Conservation (phyloP, 1,140 invertebrate species). For the Zaprionus davidi region DNA sequence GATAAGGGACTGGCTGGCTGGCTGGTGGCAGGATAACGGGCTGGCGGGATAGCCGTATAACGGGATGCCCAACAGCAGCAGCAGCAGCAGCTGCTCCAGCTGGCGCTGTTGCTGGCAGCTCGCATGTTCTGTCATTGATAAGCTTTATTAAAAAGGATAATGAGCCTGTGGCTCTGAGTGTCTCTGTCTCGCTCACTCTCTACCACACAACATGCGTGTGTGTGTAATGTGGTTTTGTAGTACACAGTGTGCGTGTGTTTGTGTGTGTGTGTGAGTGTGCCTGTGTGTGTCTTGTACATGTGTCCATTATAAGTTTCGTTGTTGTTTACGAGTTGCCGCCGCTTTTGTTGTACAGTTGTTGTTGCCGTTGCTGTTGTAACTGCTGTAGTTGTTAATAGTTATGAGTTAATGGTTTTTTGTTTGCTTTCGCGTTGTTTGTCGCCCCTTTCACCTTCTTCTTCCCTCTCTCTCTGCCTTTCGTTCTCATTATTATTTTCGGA, state of each 20-base stretch:
- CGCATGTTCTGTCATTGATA: constrained; percentile 80
- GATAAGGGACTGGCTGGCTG: neutral
- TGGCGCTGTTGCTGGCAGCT: constrained; percentile 64
- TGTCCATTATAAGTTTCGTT: constrained; percentile 79
- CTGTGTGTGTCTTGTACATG: constrained; percentile 58
- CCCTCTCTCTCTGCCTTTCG: neutral
- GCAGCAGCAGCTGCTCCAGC: constrained; percentile 31
- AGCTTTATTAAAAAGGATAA: constrained; percentile 83
- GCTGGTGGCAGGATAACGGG: constrained; percentile 36
- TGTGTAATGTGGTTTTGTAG: constrained; percentile 63
- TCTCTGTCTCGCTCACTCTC: constrained; percentile 10
- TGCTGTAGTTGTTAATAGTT: constrained; percentile 75
- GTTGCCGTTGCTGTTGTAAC: constrained; percentile 12
- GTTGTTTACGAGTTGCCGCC: constrained; percentile 75
- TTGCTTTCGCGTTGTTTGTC: constrained; percentile 59
- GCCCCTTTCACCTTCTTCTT: constrained; percentile 18
- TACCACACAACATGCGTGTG: constrained; percentile 21
- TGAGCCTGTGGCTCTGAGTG: constrained; percentile 69
- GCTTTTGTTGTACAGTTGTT: constrained; percentile 31
- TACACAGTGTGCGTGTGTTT: neutral
- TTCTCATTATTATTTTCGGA: constrained; percentile 74
- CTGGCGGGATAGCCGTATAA: neutral
- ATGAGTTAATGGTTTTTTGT: constrained; percentile 79
- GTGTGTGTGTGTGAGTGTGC: constrained; percentile 35
- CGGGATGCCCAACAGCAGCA: constrained; percentile 40